Base-by-base conservation (phyloP, 1,140 invertebrate species). In the Atta cephalotes region DNA sequence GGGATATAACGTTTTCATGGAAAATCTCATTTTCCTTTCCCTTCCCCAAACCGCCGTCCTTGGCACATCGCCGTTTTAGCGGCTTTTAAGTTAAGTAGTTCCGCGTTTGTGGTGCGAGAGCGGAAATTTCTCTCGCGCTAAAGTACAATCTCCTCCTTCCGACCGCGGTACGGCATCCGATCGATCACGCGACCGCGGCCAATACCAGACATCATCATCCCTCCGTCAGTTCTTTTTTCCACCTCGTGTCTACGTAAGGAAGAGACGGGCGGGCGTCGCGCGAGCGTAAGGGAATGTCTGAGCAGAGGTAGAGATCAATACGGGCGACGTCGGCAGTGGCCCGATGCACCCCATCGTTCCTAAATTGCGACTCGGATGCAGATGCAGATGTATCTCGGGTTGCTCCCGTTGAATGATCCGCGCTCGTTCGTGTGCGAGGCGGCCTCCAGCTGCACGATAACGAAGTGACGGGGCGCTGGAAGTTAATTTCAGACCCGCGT, bases 51-150 rank as follows among this genome's bases (percentile, higher is more conserved):
- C 65, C 14, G 1, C 7, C 49, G 49, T 49, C 25, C 39, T 74
- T 74, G 68, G 56, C 35, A 74, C 86, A 82, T 88, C 84, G 77
- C 53, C 85, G 81, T 85, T 85, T 91, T 91, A 89, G 84, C 78
- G 74, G 80, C 80, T 84, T 84, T 84, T 74, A 84, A 84, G 80
- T 74, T 74, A 62, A 74, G 25, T 84, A 84, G 70, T 74, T 62
- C 70, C 80, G 70, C 56, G 56, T 74, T 62, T 31, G 56, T 31
- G 18, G 66, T 39, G 39, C 53, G 80, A 82, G 80, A 72, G 39
- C 80, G 70, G 39, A 62, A 74, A 84, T 74, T 74, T 76, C 71
- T 74, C 68, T 49, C 70, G 70, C 70, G 80, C 80, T 65, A 49
- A 66, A 68, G 51, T 65, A 79, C 68, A 35, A 49, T 74, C 68